Evolutionary conservation across 92 coral and sea anemone genomes (phyloP).

Genomic region (Actinernus sp.): DNA sequence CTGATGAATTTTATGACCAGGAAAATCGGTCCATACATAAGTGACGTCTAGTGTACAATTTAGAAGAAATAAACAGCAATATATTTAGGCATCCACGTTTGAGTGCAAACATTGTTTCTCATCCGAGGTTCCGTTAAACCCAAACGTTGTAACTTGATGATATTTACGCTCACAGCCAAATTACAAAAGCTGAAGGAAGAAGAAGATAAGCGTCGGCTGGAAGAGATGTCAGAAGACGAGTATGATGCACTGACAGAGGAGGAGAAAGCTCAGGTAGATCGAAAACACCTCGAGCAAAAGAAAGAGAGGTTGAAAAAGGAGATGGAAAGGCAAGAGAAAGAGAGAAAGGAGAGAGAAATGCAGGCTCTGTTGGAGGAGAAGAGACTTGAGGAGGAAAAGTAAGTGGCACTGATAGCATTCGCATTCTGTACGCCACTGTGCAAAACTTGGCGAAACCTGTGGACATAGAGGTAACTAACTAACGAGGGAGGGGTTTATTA

Average conservation of each 20-base stretch:
- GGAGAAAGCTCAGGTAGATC: constrained; percentile 94
- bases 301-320: constrained; percentile 93
- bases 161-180: constrained; percentile 67
- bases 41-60: too few relatives aligned
- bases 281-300: constrained; percentile 95
- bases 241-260: constrained; percentile 96
- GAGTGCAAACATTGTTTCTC: too few relatives aligned
- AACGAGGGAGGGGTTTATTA: too few relatives aligned
- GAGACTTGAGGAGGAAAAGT: constrained; percentile 96
- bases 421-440: too few relatives aligned
- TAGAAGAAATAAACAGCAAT: too few relatives aligned
- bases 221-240: constrained; percentile 99
- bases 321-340: constrained; percentile 88
- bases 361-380: constrained; percentile 91
- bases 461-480: too few relatives aligned
- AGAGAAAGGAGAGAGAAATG: constrained; percentile 87
- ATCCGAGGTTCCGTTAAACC: too few relatives aligned
- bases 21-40: too few relatives aligned
- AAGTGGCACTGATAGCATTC: constrained; percentile 23
- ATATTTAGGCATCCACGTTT: too few relatives aligned
- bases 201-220: constrained; percentile 93
- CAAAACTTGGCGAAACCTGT: too few relatives aligned
- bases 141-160: too few relatives aligned
- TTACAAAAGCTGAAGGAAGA: constrained; percentile 75
- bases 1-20: too few relatives aligned